Evolutionary conservation across 2,888 invertebrate genomes (phyloP), one percentile per base, ranked within the genome.

Genomic region (Gymnosoma rotundatum): DNA sequence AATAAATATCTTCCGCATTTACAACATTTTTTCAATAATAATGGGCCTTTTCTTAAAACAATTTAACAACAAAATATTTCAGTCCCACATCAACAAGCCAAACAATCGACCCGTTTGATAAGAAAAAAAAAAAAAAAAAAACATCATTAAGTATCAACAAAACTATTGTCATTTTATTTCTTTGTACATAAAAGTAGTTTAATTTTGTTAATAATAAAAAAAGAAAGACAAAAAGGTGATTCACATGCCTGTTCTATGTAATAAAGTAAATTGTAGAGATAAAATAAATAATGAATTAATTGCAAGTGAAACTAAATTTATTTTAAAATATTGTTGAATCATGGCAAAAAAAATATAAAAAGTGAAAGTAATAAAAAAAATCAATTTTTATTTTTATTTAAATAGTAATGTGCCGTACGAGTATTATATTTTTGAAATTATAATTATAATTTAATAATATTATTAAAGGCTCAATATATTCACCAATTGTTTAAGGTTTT

Each of bases 1-100:
- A 78, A 78, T 72, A 74, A 81, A 84, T 81, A 78, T 81, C 84
- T 84, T 84, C 84, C 84, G 84, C 84, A 84, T 81, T 78, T 69
- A 48, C 58, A 52, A 74, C 70, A 81, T 84, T 70, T 78, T 69
- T 78, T 64, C 73, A 70, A 67, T 66, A 84, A 70, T 64, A 75
- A 58, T 70, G 64, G 61, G 78, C 45, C 50, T 75, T 78, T 66
- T 78, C 54, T 32, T 52, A 42, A 74, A 52, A 50, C 14, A 78
- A 12, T 10, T 70, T 50, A 52, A 72, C 60, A 52, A 20, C 16
- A n/a, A 69, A 67, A 61, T 25, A 20, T 76, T 63, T 16, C 0
- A 64, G 67, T 81, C 76, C 48, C 78, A 78, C 84, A 78, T 80
- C 21, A 73, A 67, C 38, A 56, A 75, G 18, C 21, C 42, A 60